Percentiles rank a stretch among this genome's conserved stretches.
phyloP scores from a whole-genome alignment of 1,140 invertebrate genomes.

The Triops longicaudatus region DNA sequence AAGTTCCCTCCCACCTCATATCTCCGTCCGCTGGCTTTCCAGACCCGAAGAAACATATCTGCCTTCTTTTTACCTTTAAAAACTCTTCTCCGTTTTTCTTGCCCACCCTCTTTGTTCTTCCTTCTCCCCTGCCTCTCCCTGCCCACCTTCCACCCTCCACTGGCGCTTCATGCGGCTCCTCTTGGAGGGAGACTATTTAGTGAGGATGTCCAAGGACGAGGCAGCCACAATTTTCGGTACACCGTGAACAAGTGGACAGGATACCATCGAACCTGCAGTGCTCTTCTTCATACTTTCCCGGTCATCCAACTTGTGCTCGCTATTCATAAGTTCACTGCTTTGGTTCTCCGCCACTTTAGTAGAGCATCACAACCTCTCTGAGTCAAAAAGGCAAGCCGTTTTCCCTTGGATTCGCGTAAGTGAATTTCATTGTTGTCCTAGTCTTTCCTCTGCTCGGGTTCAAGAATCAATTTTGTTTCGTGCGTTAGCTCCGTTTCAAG shows the following conservation, averaged over 20 bases:
- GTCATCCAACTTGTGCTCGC: background rate
- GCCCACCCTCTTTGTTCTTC: background rate
- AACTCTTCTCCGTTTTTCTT: background rate
- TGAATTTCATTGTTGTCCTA: too few species aligned
- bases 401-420: too few species aligned
- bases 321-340: background rate
- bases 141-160: background rate
- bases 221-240: constrained; percentile 6
- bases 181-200: background rate
- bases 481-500: too few species aligned
- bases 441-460: too few species aligned
- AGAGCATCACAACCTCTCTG: too few species aligned
- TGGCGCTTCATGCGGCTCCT: background rate
- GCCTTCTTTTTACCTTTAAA: too few species aligned
- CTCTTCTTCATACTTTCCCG: background rate
- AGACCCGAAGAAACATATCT: too few species aligned
- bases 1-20: too few species aligned
- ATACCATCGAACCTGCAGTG: background rate
- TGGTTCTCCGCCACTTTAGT: too few species aligned
- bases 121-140: background rate
- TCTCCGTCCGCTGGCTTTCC: too few species aligned
- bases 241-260: background rate
- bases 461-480: too few species aligned
- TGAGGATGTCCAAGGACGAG: constrained; percentile 5
- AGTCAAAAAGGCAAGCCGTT: too few species aligned